Evolutionary conservation across 1,140 invertebrate genomes (phyloP), one percentile per base, ranked within the genome.

Genomic region (Rhopalosiphum padi): DNA sequence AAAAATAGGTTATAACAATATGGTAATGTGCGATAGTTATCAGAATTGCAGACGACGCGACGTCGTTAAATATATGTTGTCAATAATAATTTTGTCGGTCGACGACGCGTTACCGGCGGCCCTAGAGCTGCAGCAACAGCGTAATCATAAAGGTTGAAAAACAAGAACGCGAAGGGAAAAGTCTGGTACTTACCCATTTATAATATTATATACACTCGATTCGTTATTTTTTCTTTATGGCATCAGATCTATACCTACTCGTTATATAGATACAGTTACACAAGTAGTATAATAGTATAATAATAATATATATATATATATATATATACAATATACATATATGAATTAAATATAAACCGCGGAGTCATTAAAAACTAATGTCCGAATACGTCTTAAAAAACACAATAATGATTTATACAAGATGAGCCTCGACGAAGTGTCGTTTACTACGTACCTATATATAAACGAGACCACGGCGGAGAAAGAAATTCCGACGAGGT

Each of bases 401-500:
- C 94, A 55, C 60, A 90, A 82, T 37, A 86, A 94, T 55, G 89
- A 90, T 82, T 94, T 91, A 77, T 87, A 91, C 85, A 86, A 94
- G 53, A 89, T 35, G 93, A 94, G 55, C 94, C 95, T 96, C 95
- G 60, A 95, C 95, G 82, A 96, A 95, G 96, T n/a, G 96, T 95
- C 93, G 30, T 77, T 18, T 77, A n/a, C 55, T 30, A 60, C 30
- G 15, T 77, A 46, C 9, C 6, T 46, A 46, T 41, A 55, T 68
- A 90, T 90, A 83, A 60, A 85, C 46, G 30, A 89, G n/a, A 82
- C 53, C 68, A 37, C 48, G 55, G 37, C 23, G 9, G 93, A 92
- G 48, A 90, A 46, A 55, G 55, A 53, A 87, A 90, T 91, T 60
- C 90, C 43, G 35, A 60, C 53, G 82, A 94, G 91, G 87, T 85